Evolutionary conservation across 2,113 vertebrate species (phyloP).

Genomic region (Okapia johnstoni): DNA sequence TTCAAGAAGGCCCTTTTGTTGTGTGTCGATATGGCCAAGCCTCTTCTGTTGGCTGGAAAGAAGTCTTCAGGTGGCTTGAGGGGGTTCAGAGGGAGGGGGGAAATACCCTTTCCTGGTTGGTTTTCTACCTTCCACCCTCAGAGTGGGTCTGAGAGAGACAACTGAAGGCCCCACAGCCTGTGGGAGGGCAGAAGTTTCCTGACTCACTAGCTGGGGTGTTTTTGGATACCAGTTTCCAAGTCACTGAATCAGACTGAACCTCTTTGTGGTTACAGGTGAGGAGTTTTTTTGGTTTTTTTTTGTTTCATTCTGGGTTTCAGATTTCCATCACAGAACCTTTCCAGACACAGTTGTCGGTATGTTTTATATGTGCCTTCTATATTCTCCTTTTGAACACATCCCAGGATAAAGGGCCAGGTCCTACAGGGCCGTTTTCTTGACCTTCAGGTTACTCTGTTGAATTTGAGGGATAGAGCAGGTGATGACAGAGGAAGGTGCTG

Average conservation of each 20-base stretch:
- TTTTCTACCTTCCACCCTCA: not conserved
- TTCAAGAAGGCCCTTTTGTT: not conserved
- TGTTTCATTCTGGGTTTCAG: not conserved
- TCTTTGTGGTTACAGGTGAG: constrained; percentile 54
- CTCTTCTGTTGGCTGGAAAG: not conserved
- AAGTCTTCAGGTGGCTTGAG: not conserved
- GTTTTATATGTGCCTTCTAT: not conserved
- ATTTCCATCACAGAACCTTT: constrained; percentile 52
- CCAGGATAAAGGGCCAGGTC: not conserved
- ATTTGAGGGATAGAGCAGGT: not conserved
- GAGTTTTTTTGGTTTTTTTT: not conserved
- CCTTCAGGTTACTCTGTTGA: not conserved
- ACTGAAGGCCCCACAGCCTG: not conserved
- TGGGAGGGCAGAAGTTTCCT: constrained; percentile 29
- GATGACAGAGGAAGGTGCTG: not conserved
- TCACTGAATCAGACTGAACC: constrained; percentile 58
- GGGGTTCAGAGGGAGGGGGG: rapidly evolving
- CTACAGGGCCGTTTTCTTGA: not conserved
- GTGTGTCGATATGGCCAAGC: not conserved
- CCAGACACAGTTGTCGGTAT: not conserved
- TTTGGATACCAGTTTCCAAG: constrained; percentile 57
- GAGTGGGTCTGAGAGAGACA: not conserved
- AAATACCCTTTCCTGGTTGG: not conserved
- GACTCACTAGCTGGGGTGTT: not conserved
- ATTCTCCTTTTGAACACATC: not conserved